phyloP scores from a whole-genome alignment of 2,113 vertebrate species.

The Mustela lutreola region DNA sequence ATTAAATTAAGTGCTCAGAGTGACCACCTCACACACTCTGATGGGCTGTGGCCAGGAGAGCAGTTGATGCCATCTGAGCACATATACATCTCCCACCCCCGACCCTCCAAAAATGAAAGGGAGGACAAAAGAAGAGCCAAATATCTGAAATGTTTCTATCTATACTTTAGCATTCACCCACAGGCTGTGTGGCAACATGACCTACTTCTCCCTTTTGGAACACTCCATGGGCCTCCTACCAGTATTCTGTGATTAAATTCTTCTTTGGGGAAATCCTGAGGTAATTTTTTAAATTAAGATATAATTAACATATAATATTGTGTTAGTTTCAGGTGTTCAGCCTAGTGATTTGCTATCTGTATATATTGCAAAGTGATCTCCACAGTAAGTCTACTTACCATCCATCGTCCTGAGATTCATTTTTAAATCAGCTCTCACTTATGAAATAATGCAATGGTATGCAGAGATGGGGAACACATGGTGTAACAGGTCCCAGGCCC shows the following conservation, averaged over 20 bases:
- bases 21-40: fast-evolving
- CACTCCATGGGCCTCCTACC: background rate
- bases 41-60: background rate
- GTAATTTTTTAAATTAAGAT: background rate
- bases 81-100: background rate
- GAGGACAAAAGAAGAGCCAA: background rate
- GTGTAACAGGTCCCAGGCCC: fast-evolving
- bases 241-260: background rate
- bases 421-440: background rate
- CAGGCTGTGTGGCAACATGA: no score
- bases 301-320: background rate
- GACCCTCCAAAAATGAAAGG: background rate
- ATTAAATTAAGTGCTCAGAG: background rate
- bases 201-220: background rate
- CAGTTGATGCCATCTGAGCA: background rate
- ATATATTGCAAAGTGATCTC: background rate
- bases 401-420: background rate
- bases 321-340: background rate
- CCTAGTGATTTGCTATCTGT: background rate
- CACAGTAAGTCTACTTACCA: background rate
- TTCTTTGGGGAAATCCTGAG: background rate
- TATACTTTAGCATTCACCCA: background rate
- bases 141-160: fast-evolving
- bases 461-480: background rate
- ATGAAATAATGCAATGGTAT: fast-evolving